Base-by-base conservation (phyloP, 2,888 invertebrate genomes). In the Mactromeris polynyma region DNA sequence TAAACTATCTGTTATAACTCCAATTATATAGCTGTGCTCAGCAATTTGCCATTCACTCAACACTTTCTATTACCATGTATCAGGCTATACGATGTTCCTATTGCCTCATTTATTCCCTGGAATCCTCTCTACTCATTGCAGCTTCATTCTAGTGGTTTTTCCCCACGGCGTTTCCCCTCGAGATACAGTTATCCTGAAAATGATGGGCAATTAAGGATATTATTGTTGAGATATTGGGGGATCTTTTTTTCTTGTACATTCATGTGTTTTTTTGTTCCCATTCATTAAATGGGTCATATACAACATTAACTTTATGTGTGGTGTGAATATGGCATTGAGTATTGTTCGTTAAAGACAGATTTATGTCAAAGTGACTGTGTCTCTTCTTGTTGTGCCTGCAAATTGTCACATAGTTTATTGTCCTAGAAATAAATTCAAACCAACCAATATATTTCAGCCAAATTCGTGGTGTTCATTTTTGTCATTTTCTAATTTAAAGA, bases 201-300 rank as follows among this genome's bases (percentile, higher is more conserved):
- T 73, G 73, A 73, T 73, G 73, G 36, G 19, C 73, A 73, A 73
- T 73, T 73, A 73, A 73, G 36, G 73, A 14, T 33, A 73, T 36
- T 36, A 73, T 73, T 73, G 69, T 69, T 33, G n/a, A 69, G 69
- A 69, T 69, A 33, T 69, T 69, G 73, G 33, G 36, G 26, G 33
- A 73, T 2, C 11, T 33, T 6, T 33, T 73, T 73, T 31, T 73
- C 36, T 73, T 73, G 36, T 73, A 73, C 17, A 11, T 46, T 46
- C 17, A 17, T 46, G 46, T 46, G 46, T 46, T 46, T 46, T 4
- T 2, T 46, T 4, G 6, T 46, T 14, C 6, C 46, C 46, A 46
- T 46, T 19, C 26, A 26, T 26, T 58, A 58, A 7, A 26, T 58
- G 14, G 58, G 26, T 58, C n/a, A 58, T 58, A 58, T 26, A 58